Conservation (phyloP, 2,113 vertebrate genomes). For the Charina bottae region DNA sequence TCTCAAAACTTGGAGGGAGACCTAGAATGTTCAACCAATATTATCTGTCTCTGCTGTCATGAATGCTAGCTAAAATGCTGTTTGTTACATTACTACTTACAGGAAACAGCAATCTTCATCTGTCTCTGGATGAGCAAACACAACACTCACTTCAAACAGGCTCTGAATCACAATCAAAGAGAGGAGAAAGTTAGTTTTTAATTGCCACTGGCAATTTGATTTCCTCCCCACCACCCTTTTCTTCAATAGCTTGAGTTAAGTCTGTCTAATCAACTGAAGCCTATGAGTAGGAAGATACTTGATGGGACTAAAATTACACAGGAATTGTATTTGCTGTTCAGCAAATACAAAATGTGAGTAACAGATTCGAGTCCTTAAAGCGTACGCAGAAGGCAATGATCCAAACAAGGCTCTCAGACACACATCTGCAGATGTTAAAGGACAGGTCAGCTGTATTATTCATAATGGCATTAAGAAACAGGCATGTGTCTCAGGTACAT, state of each 20-base stretch:
- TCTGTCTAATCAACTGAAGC: background rate
- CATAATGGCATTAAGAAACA: background rate
- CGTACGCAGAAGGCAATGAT: background rate
- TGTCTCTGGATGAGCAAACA: conserved; percentile 90
- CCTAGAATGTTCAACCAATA: background rate
- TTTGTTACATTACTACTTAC: conserved; percentile 77
- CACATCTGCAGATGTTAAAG: background rate
- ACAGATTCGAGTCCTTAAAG: background rate
- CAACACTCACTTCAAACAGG: conserved; percentile 89
- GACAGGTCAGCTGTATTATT: background rate
- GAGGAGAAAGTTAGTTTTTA: conserved; percentile 32
- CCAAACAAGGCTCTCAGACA: background rate
- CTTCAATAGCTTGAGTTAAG: background rate
- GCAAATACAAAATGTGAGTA: background rate
- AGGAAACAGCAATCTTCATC: conserved; percentile 94
- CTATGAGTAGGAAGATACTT: background rate
- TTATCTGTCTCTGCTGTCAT: background rate
- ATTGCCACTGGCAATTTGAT: background rate
- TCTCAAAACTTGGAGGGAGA: background rate
- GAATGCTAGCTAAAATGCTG: background rate
- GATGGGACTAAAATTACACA: background rate
- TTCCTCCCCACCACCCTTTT: too few species aligned
- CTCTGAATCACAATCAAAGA: conserved; percentile 77
- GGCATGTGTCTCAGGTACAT: background rate
- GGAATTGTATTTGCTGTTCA: background rate